Percentiles rank a stretch among this genome's conserved stretches.
These are phyloP conservation scores for Poecilia latipinna DNA, from an alignment of 2,113 vertebrate species.

Conservation along the genomic window DNA sequence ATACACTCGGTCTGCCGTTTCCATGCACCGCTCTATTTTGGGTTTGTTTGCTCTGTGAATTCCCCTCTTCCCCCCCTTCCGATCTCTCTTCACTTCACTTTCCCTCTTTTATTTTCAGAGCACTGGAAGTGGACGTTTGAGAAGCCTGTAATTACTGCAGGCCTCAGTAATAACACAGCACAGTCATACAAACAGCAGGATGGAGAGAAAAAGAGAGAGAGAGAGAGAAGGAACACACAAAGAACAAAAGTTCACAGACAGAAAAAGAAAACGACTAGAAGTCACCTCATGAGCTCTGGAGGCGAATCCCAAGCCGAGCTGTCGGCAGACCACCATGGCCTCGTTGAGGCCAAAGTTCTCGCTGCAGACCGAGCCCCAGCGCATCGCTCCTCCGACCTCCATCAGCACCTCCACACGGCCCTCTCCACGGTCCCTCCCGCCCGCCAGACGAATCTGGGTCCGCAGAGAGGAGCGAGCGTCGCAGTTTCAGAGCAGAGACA, in stretches of 20 bases:
- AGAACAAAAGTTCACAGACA: constrained; percentile 15
- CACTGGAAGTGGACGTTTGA: constrained; percentile 74
- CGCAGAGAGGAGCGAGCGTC: background rate
- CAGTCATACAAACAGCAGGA: constrained; percentile 67
- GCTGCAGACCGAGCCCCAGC: constrained; percentile 91
- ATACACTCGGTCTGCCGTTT: constrained; percentile 55
- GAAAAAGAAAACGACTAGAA: constrained; percentile 12
- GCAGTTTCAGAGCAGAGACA: background rate
- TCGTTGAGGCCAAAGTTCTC: constrained; percentile 95
- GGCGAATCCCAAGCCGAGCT: constrained; percentile 93
- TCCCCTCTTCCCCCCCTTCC: constrained; percentile 40
- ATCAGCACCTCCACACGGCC: constrained; percentile 93
- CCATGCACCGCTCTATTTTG: constrained; percentile 76
- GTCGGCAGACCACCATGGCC: constrained; percentile 94
- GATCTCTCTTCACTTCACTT: constrained; percentile 66
- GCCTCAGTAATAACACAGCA: constrained; percentile 79
- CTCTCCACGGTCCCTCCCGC: constrained; percentile 85
- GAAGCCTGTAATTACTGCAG: constrained; percentile 81
- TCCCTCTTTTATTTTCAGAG: constrained; percentile 76
- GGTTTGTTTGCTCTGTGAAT: constrained; percentile 78
- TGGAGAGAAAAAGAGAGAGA: constrained; percentile 20
- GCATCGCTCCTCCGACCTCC: constrained; percentile 79
- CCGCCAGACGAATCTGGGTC: constrained; percentile 88
- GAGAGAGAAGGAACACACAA: constrained; percentile 23
- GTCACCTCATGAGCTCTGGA: constrained; percentile 80